phyloP scores from a whole-genome alignment of 2,797 vertebrate species.

The Apodemus agrarius region DNA sequence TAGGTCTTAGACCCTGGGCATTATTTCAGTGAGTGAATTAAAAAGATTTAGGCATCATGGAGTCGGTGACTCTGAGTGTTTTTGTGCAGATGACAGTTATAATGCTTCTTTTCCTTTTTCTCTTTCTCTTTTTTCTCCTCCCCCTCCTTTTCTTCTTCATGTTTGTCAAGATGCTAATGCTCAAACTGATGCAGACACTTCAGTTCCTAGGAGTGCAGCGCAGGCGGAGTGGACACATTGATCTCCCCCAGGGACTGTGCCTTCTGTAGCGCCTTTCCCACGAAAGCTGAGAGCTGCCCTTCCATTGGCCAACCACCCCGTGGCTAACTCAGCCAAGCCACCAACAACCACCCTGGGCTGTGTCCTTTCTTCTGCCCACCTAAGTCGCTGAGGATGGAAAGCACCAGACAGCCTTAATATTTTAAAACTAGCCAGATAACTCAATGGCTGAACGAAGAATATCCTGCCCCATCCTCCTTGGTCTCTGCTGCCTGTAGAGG shows the following conservation, averaged over 20 bases:
- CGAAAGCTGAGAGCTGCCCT: too few species aligned
- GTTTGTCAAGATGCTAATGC: constrained; percentile 23
- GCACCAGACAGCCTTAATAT: not conserved
- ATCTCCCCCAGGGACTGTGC: not conserved
- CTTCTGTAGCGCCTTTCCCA: not conserved
- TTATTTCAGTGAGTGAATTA: not conserved
- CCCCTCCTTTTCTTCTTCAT: too few species aligned
- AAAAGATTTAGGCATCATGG: not conserved
- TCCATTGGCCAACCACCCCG: not conserved
- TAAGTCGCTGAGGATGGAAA: not conserved
- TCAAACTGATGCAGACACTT: not conserved
- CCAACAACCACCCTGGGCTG: not conserved
- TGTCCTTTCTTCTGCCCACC: not conserved
- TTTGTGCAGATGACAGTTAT: not conserved
- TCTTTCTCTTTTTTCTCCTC: not conserved
- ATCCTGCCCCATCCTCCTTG: not conserved
- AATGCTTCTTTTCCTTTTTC: not conserved
- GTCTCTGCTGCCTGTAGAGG: not conserved
- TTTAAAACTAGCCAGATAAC: not conserved
- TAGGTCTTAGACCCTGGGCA: not conserved
- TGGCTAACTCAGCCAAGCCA: not conserved
- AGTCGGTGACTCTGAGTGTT: not conserved
- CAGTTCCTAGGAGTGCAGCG: not conserved
- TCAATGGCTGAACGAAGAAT: not conserved
- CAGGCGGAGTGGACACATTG: not conserved